Evolutionary conservation across 1,140 invertebrate genomes (phyloP), one percentile per base, ranked within the genome.

Genomic region (Dysdera silvatica): DNA sequence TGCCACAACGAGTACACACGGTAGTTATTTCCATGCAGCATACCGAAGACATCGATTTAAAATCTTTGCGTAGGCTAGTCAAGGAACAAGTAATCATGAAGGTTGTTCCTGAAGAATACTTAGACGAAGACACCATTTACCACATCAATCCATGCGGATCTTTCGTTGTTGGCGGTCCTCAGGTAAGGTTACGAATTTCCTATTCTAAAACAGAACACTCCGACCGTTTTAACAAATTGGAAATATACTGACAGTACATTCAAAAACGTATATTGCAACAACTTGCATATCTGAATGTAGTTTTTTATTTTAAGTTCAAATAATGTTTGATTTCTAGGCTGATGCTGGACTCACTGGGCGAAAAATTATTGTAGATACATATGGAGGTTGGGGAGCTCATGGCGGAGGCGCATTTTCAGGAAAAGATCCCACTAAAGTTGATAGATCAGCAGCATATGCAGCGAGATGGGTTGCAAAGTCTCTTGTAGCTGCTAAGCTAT

Each of bases 141-240:
- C 94, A 98, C 76, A 90, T 99, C 64, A 97, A 99, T 78, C 95
- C 95, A 6, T 96, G 93, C 69, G 95, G 95, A 57, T 79, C 86
- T 23, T 99, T 99, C 74, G 87, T 95, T 61, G 90, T 96, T 73
- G 91, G 94, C 65, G 94, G 94, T 67, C 94, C 94, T 68, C 88
- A 91, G 85, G 89, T 61, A 45, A 72, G 70, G 70, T 5, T 49
- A 18, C 10, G 5, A 49, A 49, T 16, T 16, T 49, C 12, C 47
- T 23, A 37, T 8, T 12, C 6, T 8, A 14, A 45, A 12, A 45
- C 6, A 20, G 43, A 20, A 20, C 14, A 20, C 14, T 45, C 23
- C 23, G 7, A 20, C 14, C 7, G 23, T 45, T 12, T 45, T 18
- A 10, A 49, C n/a, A 23, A 4, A 49, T 28, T 7, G 7, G 14